Evolutionary conservation across 2,113 vertebrate genomes (phyloP).

Genomic region (Thamnaconus septentrionalis): DNA sequence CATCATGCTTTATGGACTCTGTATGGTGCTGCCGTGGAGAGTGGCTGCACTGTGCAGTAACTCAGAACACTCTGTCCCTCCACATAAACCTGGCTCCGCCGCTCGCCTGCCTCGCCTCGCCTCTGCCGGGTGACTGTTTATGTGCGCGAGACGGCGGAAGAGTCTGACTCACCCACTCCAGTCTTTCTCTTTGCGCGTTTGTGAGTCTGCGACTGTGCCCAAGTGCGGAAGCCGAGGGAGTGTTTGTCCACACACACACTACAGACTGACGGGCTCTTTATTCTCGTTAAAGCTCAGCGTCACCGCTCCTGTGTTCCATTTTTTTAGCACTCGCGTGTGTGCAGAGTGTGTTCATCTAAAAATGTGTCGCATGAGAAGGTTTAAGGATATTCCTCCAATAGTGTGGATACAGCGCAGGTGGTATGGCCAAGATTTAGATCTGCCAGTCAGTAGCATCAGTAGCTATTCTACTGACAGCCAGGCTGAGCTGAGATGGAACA

Average conservation of each 20-base stretch:
- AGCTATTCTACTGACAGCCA: no score
- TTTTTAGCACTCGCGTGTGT: no score
- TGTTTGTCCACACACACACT: slow-evolving; percentile 49
- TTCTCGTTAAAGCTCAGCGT: no score
- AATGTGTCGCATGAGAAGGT: no score
- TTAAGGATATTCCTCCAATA: no score
- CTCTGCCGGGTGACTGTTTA: slow-evolving; percentile 54
- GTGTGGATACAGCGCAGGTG: no score
- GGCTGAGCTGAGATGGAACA: no score
- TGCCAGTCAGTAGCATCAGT: no score
- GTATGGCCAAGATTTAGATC: no score
- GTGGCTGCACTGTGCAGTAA: slow-evolving; percentile 70
- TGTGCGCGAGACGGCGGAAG: slow-evolving; percentile 52
- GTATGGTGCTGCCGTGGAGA: slow-evolving; percentile 68
- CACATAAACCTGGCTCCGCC: slow-evolving; percentile 57
- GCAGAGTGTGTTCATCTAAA: no score
- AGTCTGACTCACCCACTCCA: slow-evolving; percentile 55
- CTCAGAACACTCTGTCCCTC: slow-evolving; percentile 73
- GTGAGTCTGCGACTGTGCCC: slow-evolving; percentile 8
- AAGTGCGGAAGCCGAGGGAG: slow-evolving; percentile 14
- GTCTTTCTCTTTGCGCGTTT: slow-evolving; percentile 31
- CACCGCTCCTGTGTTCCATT: no score
- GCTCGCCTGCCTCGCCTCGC: slow-evolving; percentile 42
- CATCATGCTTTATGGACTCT: slow-evolving; percentile 77
- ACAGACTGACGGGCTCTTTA: slow-evolving; percentile 34